Evolutionary conservation across 1,140 invertebrate genomes (phyloP).

Genomic region (Vanessa atalanta): DNA sequence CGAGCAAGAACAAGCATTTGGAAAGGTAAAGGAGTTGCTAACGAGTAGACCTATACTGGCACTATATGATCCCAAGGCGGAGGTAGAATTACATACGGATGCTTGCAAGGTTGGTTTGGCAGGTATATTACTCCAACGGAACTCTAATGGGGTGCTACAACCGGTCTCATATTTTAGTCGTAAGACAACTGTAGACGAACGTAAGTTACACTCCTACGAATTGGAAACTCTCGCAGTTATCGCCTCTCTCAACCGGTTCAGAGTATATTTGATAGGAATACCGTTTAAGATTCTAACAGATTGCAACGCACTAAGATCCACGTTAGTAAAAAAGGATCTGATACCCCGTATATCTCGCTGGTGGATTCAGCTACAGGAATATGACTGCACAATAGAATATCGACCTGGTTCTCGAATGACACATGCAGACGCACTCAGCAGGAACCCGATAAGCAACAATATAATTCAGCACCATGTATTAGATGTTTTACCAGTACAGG

Average conservation of each 20-base stretch:
- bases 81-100: no score
- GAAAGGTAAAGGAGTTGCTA: no score
- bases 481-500: slow-evolving; percentile 28
- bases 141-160: neutral
- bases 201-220: slow-evolving; percentile 1
- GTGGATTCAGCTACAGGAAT: no score
- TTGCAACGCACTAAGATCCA: slow-evolving; percentile 27
- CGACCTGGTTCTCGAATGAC: slow-evolving; percentile 22
- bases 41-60: no score
- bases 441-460: slow-evolving; percentile 29
- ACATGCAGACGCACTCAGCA: slow-evolving; percentile 30
- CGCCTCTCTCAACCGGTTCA: neutral
- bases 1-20: no score
- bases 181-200: neutral
- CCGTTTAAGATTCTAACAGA: slow-evolving; percentile 35
- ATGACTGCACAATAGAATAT: slow-evolving; percentile 30
- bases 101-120: neutral
- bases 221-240: slow-evolving; percentile 11
- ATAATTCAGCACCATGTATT: slow-evolving; percentile 28
- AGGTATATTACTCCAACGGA: neutral
- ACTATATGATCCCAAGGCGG: no score
- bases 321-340: slow-evolving; percentile 26
- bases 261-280: slow-evolving; percentile 27
- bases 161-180: neutral
- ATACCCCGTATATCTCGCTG: slow-evolving; percentile 33